phyloP scores from a whole-genome alignment of 1,140 invertebrate genomes.

The Heliconius nattereri region DNA sequence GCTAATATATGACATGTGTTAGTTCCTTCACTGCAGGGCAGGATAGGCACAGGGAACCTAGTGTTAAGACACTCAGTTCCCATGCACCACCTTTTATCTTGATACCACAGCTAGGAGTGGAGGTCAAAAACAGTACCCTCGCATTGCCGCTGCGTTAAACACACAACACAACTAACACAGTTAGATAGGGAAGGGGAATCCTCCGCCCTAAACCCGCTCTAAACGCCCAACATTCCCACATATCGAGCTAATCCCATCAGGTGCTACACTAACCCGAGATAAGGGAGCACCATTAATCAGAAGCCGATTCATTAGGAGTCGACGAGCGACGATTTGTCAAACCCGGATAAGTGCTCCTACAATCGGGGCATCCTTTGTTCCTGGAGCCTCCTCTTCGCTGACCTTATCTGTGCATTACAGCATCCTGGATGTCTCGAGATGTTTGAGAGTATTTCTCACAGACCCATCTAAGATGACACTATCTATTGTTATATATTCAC shows the following conservation, averaged over 20 bases:
- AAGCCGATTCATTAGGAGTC: slow-evolving; percentile 63
- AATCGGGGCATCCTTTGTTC: slow-evolving; percentile 7
- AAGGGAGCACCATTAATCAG: slow-evolving; percentile 69
- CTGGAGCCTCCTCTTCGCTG: background rate
- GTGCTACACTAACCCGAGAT: slow-evolving; percentile 58
- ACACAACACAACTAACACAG: too few relatives aligned
- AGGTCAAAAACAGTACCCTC: background rate
- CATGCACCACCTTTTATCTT: too few relatives aligned
- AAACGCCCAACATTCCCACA: background rate
- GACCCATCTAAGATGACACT: background rate
- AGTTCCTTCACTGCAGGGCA: too few relatives aligned
- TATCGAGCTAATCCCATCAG: slow-evolving; percentile 60
- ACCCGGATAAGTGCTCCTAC: slow-evolving; percentile 24
- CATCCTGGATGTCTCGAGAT: background rate
- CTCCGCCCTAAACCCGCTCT: too few relatives aligned
- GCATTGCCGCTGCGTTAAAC: too few relatives aligned
- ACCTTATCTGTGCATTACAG: slow-evolving; percentile 10
- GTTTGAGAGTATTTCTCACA: background rate
- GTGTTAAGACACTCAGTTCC: too few relatives aligned
- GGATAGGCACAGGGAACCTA: too few relatives aligned
- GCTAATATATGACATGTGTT: background rate
- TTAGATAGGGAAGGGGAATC: too few relatives aligned
- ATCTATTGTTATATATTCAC: background rate
- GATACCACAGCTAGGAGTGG: too few relatives aligned
- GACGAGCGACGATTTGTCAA: slow-evolving; percentile 63